Conservation (phyloP, 2,113 vertebrate species). For the Pithys albifrons region DNA sequence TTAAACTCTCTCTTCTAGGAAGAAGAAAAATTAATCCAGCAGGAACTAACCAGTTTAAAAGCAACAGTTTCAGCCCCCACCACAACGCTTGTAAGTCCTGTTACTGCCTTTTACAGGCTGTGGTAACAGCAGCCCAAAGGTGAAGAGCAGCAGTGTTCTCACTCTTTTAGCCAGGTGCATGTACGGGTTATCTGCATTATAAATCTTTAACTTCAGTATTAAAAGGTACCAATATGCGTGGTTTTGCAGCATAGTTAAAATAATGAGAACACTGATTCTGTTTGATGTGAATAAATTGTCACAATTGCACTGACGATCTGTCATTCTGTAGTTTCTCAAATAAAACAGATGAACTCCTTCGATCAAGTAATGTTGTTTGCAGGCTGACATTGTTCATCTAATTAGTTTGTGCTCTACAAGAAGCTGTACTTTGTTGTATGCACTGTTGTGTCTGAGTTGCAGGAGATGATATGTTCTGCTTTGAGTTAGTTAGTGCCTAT, state of each 20-base stretch:
- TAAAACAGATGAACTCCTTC: background rate
- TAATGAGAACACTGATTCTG: background rate
- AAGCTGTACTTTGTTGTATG: background rate
- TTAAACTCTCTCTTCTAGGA: constrained; percentile 77
- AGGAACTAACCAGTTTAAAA: constrained; percentile 87
- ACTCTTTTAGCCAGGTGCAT: background rate
- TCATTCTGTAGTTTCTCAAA: background rate
- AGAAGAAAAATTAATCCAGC: constrained; percentile 93
- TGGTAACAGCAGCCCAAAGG: background rate
- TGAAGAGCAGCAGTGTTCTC: background rate
- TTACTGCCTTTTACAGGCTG: background rate
- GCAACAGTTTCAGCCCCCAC: constrained; percentile 87
- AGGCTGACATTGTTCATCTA: background rate
- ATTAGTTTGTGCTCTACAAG: background rate
- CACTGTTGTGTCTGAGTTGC: accelerated
- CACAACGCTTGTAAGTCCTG: constrained; percentile 84
- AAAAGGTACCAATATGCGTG: accelerated
- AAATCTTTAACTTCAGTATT: background rate
- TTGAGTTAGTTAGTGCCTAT: background rate
- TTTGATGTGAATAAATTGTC: background rate
- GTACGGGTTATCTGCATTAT: accelerated
- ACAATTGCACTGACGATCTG: accelerated
- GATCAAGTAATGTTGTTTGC: background rate
- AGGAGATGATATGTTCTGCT: background rate
- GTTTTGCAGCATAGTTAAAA: background rate